Conservation (phyloP, 2,888 invertebrate genomes). For the Hypselothyrea guttata region DNA sequence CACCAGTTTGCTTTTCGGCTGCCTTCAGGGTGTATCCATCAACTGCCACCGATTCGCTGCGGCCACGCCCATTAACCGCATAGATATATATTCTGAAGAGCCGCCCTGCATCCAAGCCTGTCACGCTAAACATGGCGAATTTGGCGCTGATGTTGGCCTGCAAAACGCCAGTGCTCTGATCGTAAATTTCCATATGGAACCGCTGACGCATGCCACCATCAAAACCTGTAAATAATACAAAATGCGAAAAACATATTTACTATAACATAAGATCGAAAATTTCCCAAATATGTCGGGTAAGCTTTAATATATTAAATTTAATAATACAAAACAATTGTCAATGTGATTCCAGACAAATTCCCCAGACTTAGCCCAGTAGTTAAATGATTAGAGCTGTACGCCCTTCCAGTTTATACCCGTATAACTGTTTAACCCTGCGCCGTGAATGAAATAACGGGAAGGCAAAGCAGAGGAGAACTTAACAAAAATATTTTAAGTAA, state of each 20-base stretch:
- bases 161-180: conserved; percentile 85
- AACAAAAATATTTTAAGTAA: conserved; percentile 53
- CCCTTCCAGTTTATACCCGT: neutral
- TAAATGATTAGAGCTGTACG: conserved; percentile 16
- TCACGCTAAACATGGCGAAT: conserved; percentile 89
- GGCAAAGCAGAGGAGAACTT: conserved; percentile 13
- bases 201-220: conserved; percentile 90
- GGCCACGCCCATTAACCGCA: conserved; percentile 91
- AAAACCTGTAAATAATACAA: conserved; percentile 85
- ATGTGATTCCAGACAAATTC: no score
- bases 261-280: no score
- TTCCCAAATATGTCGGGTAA: no score
- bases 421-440: no score
- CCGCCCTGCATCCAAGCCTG: conserved; percentile 90
- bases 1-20: conserved; percentile 90
- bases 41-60: conserved; percentile 87
- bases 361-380: neutral
- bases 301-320: no score
- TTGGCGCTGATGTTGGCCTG: conserved; percentile 87
- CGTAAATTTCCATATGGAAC: conserved; percentile 88
- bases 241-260: no score
- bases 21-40: conserved; percentile 89
- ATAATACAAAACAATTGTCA: neutral
- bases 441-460: no score
- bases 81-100: conserved; percentile 90